Base-by-base conservation (phyloP, 2,113 vertebrate genomes). In the Podilymbus podiceps region DNA sequence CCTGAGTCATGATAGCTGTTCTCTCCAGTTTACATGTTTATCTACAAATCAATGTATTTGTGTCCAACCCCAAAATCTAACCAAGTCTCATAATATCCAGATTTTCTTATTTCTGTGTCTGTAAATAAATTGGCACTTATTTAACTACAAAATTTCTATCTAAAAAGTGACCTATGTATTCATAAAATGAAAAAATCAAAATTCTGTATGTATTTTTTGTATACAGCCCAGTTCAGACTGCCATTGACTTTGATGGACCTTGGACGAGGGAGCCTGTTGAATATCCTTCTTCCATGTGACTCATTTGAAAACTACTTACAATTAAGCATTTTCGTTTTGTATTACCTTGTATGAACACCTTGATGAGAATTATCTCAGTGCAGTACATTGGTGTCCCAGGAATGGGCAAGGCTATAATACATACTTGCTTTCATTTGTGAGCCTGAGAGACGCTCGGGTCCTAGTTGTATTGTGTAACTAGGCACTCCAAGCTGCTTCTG, bases 401-500 rank as follows among this genome's bases (percentile, higher is more conserved):
- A 93, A 35, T 31, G 21, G 38, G 15, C 27, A 90, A 58, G 16
- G 12, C 19, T 79, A 10, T 24, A 71, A 46, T 10, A 74, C 9
- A 16, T 49, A 12, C 21, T 75, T 56, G 13, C 9, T 90, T 88
- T 67, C 2, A 16, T 47, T 67, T 59, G 8, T 76, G 20, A 30
- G 25, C 59, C 24, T 44, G 38, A 80, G 63, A 59, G 49, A 35
- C 68, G 38, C 15, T 55, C n/a, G 10, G 12, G 8, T 81, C 35
- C 44, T 38, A 10, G 13, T 12, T 50, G 22, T 9, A 33, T 18
- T 1, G 0, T 11, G 11, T 27, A 63, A 50, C 42, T n/a, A 23
- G 9, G 4, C 0, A 0, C 59, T 53, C 21, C 30, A n/a, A 40
- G n/a, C 22, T 38, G 14, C 27, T 27, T 62, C 58, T 90, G 49